Evolutionary conservation across 1,140 invertebrate species (phyloP).

Genomic region (Drosophila burlai): DNA sequence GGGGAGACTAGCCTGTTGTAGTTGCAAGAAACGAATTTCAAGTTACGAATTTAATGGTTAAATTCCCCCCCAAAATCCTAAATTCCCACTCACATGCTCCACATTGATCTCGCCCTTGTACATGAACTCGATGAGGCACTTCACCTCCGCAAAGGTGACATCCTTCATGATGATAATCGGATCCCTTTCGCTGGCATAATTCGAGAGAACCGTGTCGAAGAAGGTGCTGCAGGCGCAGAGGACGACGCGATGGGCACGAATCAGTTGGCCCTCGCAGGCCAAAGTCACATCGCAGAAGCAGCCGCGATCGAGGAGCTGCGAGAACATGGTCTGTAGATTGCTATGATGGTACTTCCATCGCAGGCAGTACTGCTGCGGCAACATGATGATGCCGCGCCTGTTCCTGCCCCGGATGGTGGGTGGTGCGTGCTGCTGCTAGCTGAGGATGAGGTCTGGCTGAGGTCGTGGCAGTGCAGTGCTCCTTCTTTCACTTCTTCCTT

Average conservation of each 20-base stretch:
- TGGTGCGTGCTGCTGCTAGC: neutral
- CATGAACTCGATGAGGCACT: constrained; percentile 96
- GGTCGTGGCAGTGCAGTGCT: neutral
- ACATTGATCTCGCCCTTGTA: constrained; percentile 98
- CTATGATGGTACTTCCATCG: constrained; percentile 96
- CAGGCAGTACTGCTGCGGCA: constrained; percentile 94
- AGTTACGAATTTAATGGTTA: neutral
- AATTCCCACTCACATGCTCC: constrained; percentile 86
- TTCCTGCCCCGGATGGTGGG: constrained; percentile 30
- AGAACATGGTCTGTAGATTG: constrained; percentile 95
- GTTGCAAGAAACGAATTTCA: constrained; percentile 2
- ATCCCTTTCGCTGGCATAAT: constrained; percentile 93
- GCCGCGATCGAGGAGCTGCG: constrained; percentile 93
- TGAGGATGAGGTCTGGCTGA: neutral
- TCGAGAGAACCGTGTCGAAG: constrained; percentile 94
- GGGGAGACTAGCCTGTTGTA: constrained; percentile 91
- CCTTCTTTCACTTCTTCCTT: too few species aligned
- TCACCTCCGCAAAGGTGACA: constrained; percentile 93
- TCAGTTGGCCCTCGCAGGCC: constrained; percentile 94
- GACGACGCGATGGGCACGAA: constrained; percentile 95
- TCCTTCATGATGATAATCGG: constrained; percentile 94
- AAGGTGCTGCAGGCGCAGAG: constrained; percentile 94
- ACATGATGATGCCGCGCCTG: constrained; percentile 85
- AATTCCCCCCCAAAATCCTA: too few species aligned
- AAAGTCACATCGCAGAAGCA: constrained; percentile 96